A percentile compares a stretch with the other conserved stretches of the same genome.
These are phyloP conservation scores for Euspilapteryx auroguttella DNA, from an alignment of 2,888 invertebrate genomes.

Conservation along the genomic window DNA sequence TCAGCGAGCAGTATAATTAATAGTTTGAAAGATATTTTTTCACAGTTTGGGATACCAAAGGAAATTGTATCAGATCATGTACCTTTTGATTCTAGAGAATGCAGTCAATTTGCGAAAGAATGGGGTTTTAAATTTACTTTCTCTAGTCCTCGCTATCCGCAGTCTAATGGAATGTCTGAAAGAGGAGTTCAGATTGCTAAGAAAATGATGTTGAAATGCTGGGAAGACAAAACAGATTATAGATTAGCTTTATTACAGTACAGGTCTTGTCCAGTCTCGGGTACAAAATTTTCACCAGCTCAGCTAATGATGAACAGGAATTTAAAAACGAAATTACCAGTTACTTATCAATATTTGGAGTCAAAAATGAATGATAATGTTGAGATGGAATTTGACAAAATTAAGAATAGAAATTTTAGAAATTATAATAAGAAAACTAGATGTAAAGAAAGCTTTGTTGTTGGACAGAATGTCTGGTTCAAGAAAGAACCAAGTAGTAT, in stretches of 20 bases:
- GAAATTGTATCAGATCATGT: too few relatives aligned
- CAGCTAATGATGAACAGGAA: too few relatives aligned
- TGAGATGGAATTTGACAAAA: too few relatives aligned
- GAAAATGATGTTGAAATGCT: too few relatives aligned
- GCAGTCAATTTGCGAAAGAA: slow-evolving; percentile 4
- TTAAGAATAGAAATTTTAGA: too few relatives aligned
- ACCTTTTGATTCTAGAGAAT: too few relatives aligned
- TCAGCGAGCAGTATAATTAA: slow-evolving; percentile 3
- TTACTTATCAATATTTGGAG: background rate
- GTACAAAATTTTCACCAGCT: slow-evolving; percentile 9
- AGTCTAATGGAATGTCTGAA: slow-evolving; percentile 8
- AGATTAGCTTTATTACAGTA: slow-evolving; percentile 10
- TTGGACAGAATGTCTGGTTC: slow-evolving; percentile 2
- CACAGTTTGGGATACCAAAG: slow-evolving; percentile 8
- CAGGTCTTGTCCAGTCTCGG: slow-evolving; percentile 10
- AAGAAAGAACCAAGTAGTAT: slow-evolving; percentile 1
- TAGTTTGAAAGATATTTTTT: slow-evolving; percentile 8
- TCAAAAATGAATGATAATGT: background rate
- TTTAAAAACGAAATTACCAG: too few relatives aligned
- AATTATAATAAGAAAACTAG: background rate
- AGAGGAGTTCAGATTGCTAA: slow-evolving; percentile 5
- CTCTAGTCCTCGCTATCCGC: slow-evolving; percentile 6
- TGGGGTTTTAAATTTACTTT: slow-evolving; percentile 6
- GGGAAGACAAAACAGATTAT: slow-evolving; percentile 8
- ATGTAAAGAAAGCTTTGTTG: background rate